phyloP scores from a whole-genome alignment of 2,888 invertebrate species.

The Synergus itoensis region DNA sequence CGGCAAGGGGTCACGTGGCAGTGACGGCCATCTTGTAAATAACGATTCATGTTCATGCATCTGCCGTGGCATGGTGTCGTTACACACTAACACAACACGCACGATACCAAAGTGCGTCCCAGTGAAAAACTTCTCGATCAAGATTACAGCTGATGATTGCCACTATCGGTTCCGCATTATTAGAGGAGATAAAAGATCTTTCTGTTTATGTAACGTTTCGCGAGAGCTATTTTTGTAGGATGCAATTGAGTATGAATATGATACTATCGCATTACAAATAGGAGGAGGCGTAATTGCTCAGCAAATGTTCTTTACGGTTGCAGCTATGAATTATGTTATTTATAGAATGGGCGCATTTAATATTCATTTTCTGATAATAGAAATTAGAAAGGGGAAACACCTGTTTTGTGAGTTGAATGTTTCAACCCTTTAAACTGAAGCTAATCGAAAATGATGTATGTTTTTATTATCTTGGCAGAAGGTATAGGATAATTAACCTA shows the following conservation, averaged over 20 bases:
- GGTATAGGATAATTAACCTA: not conserved
- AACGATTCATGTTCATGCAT: slow-evolving; percentile 73
- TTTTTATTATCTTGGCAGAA: not conserved
- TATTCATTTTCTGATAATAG: not conserved
- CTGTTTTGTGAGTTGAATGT: not conserved
- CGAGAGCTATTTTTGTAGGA: slow-evolving; percentile 1
- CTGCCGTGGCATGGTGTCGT: slow-evolving; percentile 56
- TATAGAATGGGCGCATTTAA: too few species aligned
- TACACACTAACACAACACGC: slow-evolving; percentile 13
- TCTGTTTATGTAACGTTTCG: slow-evolving; percentile 19
- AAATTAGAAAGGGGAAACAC: not conserved
- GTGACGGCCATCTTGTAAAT: slow-evolving; percentile 71
- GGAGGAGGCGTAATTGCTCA: not conserved
- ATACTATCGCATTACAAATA: too few species aligned
- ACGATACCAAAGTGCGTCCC: not conserved
- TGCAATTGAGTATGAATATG: too few species aligned
- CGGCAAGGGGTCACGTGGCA: slow-evolving; percentile 70
- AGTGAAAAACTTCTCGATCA: slow-evolving; percentile 15
- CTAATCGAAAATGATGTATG: not conserved
- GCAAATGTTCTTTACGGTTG: not conserved
- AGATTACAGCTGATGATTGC: slow-evolving; percentile 12
- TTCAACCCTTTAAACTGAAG: not conserved
- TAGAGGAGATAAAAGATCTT: slow-evolving; percentile 11
- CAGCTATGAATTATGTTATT: too few species aligned
- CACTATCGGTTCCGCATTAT: slow-evolving; percentile 29